Percentiles rank a stretch among this genome's conserved stretches.
Evolutionary conservation across 2,888 invertebrate species (phyloP).

Genomic region (Idaea biselata): DNA sequence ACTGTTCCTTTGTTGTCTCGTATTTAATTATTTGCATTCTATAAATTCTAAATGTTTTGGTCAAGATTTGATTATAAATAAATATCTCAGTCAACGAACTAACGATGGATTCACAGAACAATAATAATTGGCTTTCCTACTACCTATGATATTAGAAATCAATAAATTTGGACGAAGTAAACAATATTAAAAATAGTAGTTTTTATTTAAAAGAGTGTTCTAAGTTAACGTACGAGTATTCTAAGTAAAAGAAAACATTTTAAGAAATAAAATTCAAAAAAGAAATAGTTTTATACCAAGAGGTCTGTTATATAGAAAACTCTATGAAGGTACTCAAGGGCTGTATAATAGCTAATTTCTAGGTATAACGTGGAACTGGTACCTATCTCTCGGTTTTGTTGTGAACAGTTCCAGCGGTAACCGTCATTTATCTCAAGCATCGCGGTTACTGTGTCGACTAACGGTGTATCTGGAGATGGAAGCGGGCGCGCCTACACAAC

Average conservation of each 20-base stretch:
- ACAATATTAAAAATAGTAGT: too few species aligned
- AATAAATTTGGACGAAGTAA: too few species aligned
- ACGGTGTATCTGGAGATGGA: constrained; percentile 70
- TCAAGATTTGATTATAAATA: background rate
- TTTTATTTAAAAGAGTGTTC: too few species aligned
- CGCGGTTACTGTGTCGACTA: constrained; percentile 75
- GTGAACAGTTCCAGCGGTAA: constrained; percentile 36
- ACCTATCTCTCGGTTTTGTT: background rate
- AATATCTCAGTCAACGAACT: background rate
- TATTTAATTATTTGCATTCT: background rate
- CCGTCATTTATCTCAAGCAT: constrained; percentile 72
- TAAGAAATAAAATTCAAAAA: too few species aligned
- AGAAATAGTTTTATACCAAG: too few species aligned
- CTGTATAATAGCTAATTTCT: background rate
- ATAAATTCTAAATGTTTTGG: background rate
- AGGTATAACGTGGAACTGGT: background rate
- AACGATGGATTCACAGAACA: background rate
- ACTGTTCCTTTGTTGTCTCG: background rate
- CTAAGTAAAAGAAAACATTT: too few species aligned
- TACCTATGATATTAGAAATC: too few species aligned
- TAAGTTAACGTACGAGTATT: too few species aligned
- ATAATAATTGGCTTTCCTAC: background rate
- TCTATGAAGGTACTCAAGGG: background rate
- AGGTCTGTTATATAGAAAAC: too few species aligned
- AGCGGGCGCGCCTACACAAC: constrained; percentile 58